Percentiles rank a stretch among this genome's conserved stretches.
phyloP scores from a whole-genome alignment of 2,113 vertebrate species.

The Nasalis larvatus region DNA sequence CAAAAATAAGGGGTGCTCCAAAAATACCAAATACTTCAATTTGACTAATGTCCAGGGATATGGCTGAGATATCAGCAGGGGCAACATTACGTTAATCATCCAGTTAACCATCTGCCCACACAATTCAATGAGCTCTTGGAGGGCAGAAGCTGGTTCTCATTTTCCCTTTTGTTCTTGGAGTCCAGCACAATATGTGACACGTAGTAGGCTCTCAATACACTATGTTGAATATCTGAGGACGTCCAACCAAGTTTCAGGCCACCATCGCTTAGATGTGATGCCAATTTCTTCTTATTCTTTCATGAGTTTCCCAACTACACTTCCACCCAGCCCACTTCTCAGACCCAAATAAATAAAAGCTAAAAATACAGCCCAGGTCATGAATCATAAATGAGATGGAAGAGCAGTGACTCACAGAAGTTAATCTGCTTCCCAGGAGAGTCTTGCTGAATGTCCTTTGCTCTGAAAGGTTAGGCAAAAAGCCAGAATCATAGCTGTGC shows the following conservation, averaged over 20 bases:
- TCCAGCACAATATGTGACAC: not conserved
- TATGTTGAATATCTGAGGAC: not conserved
- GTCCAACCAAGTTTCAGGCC: not conserved
- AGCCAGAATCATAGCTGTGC: constrained; percentile 42
- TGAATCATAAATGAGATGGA: constrained; percentile 81
- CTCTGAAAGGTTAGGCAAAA: constrained; percentile 54
- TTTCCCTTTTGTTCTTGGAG: not conserved
- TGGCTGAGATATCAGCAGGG: not conserved
- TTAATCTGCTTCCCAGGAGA: constrained; percentile 81
- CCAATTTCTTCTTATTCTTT: constrained; percentile 7
- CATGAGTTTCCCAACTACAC: constrained; percentile 56
- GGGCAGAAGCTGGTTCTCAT: not conserved
- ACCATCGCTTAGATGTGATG: not conserved
- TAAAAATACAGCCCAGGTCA: constrained; percentile 77
- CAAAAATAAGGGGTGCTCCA: not conserved
- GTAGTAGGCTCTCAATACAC: not conserved
- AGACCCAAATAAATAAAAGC: constrained; percentile 76
- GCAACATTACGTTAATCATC: too few relatives aligned
- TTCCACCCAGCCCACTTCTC: constrained; percentile 65
- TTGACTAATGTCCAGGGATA: not conserved
- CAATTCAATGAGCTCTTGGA: not conserved
- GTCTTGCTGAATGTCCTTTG: constrained; percentile 53
- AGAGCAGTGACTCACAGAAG: constrained; percentile 80
- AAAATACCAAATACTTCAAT: not conserved
- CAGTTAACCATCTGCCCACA: not conserved